These are phyloP conservation scores for Tinea trinotella DNA, from an alignment of 2,888 invertebrate genomes.

Conservation along the genomic window DNA sequence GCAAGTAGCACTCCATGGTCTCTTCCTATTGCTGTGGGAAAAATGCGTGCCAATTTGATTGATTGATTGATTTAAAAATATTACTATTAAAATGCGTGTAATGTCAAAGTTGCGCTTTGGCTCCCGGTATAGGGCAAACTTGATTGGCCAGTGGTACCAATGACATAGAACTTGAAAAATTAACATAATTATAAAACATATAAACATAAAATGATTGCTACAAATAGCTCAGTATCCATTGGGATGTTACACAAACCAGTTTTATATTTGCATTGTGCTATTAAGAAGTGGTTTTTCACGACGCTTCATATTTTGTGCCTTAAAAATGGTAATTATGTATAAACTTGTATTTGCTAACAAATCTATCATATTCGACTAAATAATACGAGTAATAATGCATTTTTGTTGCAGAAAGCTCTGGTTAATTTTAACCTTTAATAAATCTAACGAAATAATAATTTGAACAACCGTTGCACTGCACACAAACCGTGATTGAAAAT, in stretches of 20 bases:
- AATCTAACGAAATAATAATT: too few species aligned
- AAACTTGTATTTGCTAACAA: not conserved
- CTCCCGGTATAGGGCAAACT: slow-evolving; percentile 28
- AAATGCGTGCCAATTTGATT: too few species aligned
- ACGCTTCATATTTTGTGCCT: not conserved
- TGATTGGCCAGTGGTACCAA: slow-evolving; percentile 36
- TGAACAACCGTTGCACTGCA: too few species aligned
- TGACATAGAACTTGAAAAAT: slow-evolving; percentile 64
- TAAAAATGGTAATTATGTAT: slow-evolving; percentile 7
- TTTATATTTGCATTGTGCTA: slow-evolving; percentile 27
- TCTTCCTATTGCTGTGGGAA: too few species aligned
- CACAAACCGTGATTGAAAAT: too few species aligned
- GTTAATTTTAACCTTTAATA: too few species aligned
- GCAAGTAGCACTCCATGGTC: too few species aligned
- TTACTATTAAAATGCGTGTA: too few species aligned
- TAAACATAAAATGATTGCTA: slow-evolving; percentile 37
- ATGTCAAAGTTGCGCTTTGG: not conserved
- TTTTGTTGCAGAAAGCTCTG: too few species aligned
- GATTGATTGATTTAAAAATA: too few species aligned
- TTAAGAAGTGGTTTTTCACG: slow-evolving; percentile 18
- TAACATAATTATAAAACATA: slow-evolving; percentile 44
- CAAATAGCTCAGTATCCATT: slow-evolving; percentile 20
- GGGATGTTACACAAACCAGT: slow-evolving; percentile 16
- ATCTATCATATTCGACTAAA: too few species aligned
- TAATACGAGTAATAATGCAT: too few species aligned